phyloP scores from a whole-genome alignment of 2,888 invertebrate species.

The Hybos culiciformis region DNA sequence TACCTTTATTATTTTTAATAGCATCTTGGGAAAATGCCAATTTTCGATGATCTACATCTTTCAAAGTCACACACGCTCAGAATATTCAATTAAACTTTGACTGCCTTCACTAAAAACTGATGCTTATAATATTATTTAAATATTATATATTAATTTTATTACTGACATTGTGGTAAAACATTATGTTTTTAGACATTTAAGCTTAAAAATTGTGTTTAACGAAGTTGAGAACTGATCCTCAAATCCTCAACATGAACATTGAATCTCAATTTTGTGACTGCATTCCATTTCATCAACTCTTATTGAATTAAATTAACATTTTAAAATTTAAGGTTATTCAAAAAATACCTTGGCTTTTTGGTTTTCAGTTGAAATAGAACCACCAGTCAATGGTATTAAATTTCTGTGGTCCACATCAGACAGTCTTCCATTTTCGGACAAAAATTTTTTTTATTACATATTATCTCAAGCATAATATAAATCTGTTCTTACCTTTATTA shows the following conservation, averaged over 20 bases:
- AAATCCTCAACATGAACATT: too few species aligned
- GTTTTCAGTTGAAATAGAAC: constrained; percentile 14
- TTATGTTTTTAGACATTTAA: too few species aligned
- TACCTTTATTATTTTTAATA: constrained; percentile 8
- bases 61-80: constrained; percentile 36
- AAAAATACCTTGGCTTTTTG: too few species aligned
- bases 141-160: too few species aligned
- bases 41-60: constrained; percentile 48
- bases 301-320: too few species aligned
- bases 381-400: constrained; percentile 66
- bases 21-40: constrained; percentile 24
- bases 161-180: too few species aligned
- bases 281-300: too few species aligned
- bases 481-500: constrained; percentile 9
- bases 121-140: too few species aligned
- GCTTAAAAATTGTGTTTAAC: too few species aligned
- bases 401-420: constrained; percentile 72
- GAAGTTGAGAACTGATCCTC: too few species aligned
- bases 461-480: constrained; percentile 5
- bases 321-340: too few species aligned
- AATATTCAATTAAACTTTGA: constrained; percentile 45
- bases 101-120: constrained; percentile 43
- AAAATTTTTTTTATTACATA: not conserved
- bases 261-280: too few species aligned
- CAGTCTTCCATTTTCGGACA: constrained; percentile 23